Evolutionary conservation across 2,113 vertebrate genomes (phyloP).

Genomic region (Sander lucioperca): DNA sequence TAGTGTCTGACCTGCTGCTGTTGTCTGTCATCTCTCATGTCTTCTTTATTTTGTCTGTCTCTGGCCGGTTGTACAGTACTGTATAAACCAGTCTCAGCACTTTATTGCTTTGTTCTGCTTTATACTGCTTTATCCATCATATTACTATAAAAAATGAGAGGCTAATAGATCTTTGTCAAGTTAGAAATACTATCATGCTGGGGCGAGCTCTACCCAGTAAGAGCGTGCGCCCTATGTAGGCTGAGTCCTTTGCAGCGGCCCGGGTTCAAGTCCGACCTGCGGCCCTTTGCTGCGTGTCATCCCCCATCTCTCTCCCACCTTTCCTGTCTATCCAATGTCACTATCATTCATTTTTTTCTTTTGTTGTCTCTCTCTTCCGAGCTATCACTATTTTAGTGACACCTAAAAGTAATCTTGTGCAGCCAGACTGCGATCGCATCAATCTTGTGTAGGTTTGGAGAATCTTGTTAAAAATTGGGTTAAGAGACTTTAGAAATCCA

Average conservation of each 20-base stretch:
- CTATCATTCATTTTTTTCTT: neutral
- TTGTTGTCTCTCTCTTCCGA: neutral
- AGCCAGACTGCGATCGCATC: neutral
- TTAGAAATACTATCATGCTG: slow-evolving; percentile 2
- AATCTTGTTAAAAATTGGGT: neutral
- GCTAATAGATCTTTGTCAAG: neutral
- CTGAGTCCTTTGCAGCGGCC: too few species aligned
- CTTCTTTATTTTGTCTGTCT: neutral
- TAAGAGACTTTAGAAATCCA: neutral
- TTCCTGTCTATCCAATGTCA: too few species aligned
- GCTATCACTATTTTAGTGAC: neutral
- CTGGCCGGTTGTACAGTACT: neutral
- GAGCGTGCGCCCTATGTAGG: too few species aligned
- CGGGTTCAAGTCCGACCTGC: too few species aligned
- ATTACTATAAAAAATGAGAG: neutral
- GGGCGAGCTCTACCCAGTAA: neutral
- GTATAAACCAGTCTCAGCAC: neutral
- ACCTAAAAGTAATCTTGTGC: neutral
- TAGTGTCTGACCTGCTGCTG: slow-evolving; percentile 23
- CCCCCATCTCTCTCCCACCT: too few species aligned
- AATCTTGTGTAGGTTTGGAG: neutral
- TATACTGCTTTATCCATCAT: neutral
- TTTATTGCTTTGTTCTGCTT: neutral
- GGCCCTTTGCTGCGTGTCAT: too few species aligned
- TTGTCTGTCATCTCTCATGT: slow-evolving; percentile 24